These are phyloP conservation scores for Apamea monoglypha DNA, from an alignment of 2,888 invertebrate genomes.

Conservation along the genomic window DNA sequence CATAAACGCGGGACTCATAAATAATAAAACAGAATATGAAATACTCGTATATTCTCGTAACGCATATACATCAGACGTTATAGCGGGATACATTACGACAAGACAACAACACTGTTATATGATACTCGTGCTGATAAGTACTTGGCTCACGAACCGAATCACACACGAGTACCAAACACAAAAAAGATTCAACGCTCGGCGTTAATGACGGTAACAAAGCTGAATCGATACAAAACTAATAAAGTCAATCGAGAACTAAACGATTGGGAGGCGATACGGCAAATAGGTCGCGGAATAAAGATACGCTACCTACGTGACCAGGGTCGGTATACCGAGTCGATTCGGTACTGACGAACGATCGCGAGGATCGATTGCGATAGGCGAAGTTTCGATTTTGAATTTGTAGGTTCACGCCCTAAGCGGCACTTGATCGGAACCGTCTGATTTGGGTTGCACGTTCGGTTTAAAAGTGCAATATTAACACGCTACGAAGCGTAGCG, in stretches of 20 bases:
- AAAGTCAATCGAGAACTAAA: constrained; percentile 72
- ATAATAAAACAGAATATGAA: constrained; percentile 52
- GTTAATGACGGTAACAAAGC: constrained; percentile 71
- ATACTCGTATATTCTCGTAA: constrained; percentile 25
- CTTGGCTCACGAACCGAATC: constrained; percentile 60
- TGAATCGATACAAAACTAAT: constrained; percentile 72
- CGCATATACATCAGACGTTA: constrained; percentile 11
- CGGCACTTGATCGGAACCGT: constrained; percentile 47
- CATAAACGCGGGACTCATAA: constrained; percentile 52
- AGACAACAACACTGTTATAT: constrained; percentile 48
- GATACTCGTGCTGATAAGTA: constrained; percentile 51
- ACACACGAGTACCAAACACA: constrained; percentile 57
- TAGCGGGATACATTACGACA: constrained; percentile 37
- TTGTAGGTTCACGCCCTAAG: constrained; percentile 62
- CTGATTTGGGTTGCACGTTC: constrained; percentile 46
- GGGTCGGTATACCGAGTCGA: constrained; percentile 67
- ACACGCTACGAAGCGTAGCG: constrained; percentile 56
- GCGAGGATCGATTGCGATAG: constrained; percentile 62
- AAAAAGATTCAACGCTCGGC: constrained; percentile 68
- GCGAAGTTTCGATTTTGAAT: constrained; percentile 64
- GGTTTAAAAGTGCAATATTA: constrained; percentile 50
- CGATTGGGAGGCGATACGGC: constrained; percentile 73
- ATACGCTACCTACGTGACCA: constrained; percentile 72
- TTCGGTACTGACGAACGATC: constrained; percentile 68
- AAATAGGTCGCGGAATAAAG: constrained; percentile 73